Percentiles rank a stretch among this genome's conserved stretches.
Conservation (phyloP, 2,113 vertebrate genomes). For the Choloepus hoffmanni region DNA sequence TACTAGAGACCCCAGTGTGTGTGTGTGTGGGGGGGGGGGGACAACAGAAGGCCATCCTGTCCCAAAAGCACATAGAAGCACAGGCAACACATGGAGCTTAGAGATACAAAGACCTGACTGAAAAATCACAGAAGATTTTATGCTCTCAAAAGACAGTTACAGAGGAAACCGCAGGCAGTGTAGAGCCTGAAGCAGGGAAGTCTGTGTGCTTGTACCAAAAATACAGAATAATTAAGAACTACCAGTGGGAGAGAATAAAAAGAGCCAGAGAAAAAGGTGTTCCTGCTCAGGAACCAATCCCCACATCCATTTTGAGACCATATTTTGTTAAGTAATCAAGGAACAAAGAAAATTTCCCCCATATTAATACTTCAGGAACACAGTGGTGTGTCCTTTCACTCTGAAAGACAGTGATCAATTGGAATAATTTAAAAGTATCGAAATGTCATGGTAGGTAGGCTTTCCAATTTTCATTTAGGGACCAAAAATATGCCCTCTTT, state of each 20-base stretch:
- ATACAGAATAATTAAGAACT: not conserved
- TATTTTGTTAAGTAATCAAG: slow-evolving; percentile 70
- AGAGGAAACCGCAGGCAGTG: slow-evolving; percentile 93
- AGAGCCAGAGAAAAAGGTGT: slow-evolving; percentile 43
- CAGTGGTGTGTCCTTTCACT: slow-evolving; percentile 64
- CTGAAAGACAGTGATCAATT: slow-evolving; percentile 57
- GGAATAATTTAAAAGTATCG: slow-evolving; percentile 11
- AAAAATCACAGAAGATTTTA: slow-evolving; percentile 85
- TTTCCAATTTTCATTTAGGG: not conserved
- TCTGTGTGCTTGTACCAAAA: slow-evolving; percentile 87
- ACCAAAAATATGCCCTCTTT: not conserved
- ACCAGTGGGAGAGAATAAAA: not conserved
- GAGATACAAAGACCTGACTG: not conserved
- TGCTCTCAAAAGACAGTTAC: slow-evolving; percentile 94
- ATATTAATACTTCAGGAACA: slow-evolving; percentile 56
- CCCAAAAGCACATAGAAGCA: not conserved
- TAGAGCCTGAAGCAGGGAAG: slow-evolving; percentile 93
- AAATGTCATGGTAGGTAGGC: not conserved
- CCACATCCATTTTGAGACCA: slow-evolving; percentile 70
- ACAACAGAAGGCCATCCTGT: not conserved
- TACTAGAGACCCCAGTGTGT: not conserved
- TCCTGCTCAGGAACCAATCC: slow-evolving; percentile 55
- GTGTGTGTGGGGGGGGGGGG: slow-evolving; percentile 49
- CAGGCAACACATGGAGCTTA: not conserved
- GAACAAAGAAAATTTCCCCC: slow-evolving; percentile 76